phyloP scores from a whole-genome alignment of 2,113 vertebrate species.

The Cromileptes altivelis region DNA sequence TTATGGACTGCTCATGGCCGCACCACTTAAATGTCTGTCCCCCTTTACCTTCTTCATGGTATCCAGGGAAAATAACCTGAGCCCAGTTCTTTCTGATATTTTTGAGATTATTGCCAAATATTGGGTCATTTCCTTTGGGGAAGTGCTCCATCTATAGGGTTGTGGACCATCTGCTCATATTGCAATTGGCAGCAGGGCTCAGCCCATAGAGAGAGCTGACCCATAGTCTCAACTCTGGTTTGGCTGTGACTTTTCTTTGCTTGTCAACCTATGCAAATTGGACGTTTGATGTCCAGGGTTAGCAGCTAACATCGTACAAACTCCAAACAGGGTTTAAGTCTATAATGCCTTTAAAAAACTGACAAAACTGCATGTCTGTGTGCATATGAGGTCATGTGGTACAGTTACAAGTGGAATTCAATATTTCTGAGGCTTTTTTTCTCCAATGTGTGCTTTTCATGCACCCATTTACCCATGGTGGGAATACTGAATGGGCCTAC shows the following conservation, averaged over 20 bases:
- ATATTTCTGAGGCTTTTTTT: background rate
- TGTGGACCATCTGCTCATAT: slow-evolving; percentile 63
- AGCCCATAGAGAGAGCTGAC: slow-evolving; percentile 23
- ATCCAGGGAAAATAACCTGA: slow-evolving; percentile 31
- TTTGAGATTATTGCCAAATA: slow-evolving; percentile 52
- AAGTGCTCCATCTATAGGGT: slow-evolving; percentile 20
- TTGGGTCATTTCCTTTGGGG: slow-evolving; percentile 67
- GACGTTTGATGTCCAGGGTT: slow-evolving; percentile 27
- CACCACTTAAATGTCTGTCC: slow-evolving; percentile 14
- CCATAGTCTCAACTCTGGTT: slow-evolving; percentile 32
- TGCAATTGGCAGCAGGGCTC: slow-evolving; percentile 47
- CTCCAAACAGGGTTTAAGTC: background rate
- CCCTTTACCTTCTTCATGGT: slow-evolving; percentile 21
- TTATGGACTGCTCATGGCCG: slow-evolving; percentile 16
- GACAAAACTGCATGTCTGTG: slow-evolving; percentile 1
- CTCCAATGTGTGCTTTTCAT: slow-evolving; percentile 18
- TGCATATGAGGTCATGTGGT: background rate
- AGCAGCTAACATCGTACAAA: slow-evolving; percentile 26
- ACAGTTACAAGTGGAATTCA: slow-evolving; percentile 5
- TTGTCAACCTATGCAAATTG: slow-evolving; percentile 41
- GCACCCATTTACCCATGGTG: background rate
- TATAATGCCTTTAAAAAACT: slow-evolving; percentile 10
- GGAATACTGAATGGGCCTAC: too few species aligned
- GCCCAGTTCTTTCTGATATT: slow-evolving; percentile 23
- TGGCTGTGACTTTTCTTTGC: slow-evolving; percentile 21